phyloP scores from a whole-genome alignment of 2,113 vertebrate genomes.

The Stigmatopora argus region DNA sequence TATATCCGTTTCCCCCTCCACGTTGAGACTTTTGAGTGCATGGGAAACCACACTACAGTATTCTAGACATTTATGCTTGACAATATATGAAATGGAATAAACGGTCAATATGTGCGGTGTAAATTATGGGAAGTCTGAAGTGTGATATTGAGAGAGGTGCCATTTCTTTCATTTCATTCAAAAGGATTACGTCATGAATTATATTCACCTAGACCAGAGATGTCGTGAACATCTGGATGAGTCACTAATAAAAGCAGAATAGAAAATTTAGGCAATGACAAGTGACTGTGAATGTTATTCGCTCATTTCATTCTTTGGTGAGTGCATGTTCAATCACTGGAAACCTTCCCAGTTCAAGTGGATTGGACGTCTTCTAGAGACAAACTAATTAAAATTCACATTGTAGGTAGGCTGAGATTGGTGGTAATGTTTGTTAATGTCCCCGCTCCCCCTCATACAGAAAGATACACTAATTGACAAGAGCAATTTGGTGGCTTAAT shows the following conservation, averaged over 20 bases:
- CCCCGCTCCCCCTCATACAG: no score
- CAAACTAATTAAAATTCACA: no score
- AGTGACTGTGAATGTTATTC: no score
- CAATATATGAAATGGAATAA: not conserved
- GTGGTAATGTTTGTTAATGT: no score
- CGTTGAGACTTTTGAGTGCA: slow-evolving; percentile 41
- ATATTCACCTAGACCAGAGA: not conserved
- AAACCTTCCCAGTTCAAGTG: no score
- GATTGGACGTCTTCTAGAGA: no score
- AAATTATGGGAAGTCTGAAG: not conserved
- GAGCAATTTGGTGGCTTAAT: no score
- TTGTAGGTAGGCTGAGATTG: no score
- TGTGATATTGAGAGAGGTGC: not conserved
- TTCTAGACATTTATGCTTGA: not conserved
- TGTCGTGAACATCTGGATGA: not conserved
- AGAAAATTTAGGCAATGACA: not conserved
- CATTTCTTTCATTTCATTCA: not conserved
- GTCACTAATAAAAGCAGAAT: not conserved
- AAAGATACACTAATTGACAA: no score
- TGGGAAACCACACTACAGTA: slow-evolving; percentile 26
- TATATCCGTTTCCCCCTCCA: slow-evolving; percentile 35
- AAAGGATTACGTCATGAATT: not conserved
- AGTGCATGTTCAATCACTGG: no score
- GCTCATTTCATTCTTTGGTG: no score
- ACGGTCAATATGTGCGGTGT: not conserved